A percentile compares a stretch with the other conserved stretches of the same genome.
phyloP scores from a whole-genome alignment of 2,888 invertebrate genomes.

The Maniola hyperantus region DNA sequence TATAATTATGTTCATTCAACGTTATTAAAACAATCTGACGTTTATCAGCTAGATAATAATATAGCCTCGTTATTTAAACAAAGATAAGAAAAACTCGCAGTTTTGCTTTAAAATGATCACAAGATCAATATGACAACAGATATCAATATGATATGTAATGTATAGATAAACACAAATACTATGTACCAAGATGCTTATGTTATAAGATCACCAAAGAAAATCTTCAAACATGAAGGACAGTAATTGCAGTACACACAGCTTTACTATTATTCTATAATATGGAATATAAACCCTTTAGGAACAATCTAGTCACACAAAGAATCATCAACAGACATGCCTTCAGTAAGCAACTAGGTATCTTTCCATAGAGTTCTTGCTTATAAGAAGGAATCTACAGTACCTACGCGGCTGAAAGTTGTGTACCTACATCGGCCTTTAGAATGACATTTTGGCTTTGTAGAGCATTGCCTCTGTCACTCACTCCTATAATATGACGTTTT shows the following conservation, averaged over 20 bases:
- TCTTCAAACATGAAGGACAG: background rate
- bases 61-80: background rate
- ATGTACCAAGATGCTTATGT: too few relatives aligned
- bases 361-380: background rate
- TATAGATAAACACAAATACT: too few relatives aligned
- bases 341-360: too few relatives aligned
- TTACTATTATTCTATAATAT: too few relatives aligned
- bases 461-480: too few relatives aligned
- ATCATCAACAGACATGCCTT: background rate
- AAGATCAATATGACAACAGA: too few relatives aligned
- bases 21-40: background rate
- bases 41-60: background rate
- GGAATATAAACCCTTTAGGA: too few relatives aligned
- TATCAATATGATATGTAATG: too few relatives aligned
- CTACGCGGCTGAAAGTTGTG: too few relatives aligned
- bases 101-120: background rate
- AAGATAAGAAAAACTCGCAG: background rate
- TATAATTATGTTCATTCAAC: background rate
- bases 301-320: background rate
- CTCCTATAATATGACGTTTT: too few relatives aligned
- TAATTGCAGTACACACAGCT: background rate
- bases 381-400: background rate
- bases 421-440: too few relatives aligned
- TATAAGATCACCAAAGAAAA: background rate
- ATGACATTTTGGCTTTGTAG: too few relatives aligned